phyloP scores from a whole-genome alignment of 2,888 invertebrate genomes.

The Rosalia funebris region DNA sequence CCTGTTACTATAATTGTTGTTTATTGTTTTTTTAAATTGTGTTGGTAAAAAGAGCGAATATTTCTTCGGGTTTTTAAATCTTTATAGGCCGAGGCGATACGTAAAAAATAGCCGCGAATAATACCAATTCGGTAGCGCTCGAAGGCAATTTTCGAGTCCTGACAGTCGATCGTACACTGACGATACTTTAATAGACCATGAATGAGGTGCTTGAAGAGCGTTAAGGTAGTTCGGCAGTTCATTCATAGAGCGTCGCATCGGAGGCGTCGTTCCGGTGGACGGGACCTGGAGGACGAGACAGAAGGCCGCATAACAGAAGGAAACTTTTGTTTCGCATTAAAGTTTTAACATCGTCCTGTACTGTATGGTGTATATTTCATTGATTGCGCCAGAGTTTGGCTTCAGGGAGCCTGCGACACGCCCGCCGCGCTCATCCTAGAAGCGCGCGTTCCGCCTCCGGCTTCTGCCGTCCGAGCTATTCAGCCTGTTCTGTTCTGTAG shows the following conservation, averaged over 20 bases:
- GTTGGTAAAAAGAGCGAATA: too few relatives aligned
- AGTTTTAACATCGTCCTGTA: constrained; percentile 48
- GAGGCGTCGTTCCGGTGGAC: constrained; percentile 11
- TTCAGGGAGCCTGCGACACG: constrained; percentile 63
- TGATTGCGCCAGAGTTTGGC: constrained; percentile 63
- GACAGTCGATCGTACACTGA: too few relatives aligned
- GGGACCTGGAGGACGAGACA: constrained; percentile 30
- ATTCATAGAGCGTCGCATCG: constrained; percentile 24
- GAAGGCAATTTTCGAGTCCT: too few relatives aligned
- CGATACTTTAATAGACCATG: too few relatives aligned
- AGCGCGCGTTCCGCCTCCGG: constrained; percentile 64
- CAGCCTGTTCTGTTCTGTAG: constrained; percentile 61
- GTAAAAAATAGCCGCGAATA: too few relatives aligned
- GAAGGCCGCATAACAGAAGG: constrained; percentile 30
- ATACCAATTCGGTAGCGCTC: too few relatives aligned
- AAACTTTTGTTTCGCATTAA: constrained; percentile 33
- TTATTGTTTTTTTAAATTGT: too few relatives aligned
- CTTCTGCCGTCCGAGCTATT: constrained; percentile 58
- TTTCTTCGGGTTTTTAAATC: too few relatives aligned
- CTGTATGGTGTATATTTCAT: constrained; percentile 62
- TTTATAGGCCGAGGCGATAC: too few relatives aligned
- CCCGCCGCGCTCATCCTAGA: constrained; percentile 63
- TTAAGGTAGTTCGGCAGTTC: constrained; percentile 12
- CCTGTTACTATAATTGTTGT: too few relatives aligned
- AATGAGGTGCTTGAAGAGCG: neutral